Evolutionary conservation across 1,140 invertebrate species (phyloP).

Genomic region (Tetramorium parvispinum): DNA sequence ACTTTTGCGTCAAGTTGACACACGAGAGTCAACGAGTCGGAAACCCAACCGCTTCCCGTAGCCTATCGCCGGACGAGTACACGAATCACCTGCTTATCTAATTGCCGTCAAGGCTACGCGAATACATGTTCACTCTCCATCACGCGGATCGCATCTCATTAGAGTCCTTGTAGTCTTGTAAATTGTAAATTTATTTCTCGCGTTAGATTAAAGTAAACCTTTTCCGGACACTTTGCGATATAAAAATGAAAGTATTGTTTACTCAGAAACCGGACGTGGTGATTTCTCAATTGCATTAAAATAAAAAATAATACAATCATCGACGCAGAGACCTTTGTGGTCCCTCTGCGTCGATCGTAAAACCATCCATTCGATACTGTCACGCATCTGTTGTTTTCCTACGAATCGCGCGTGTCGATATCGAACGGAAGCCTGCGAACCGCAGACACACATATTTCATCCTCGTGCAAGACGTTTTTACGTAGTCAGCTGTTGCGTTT

Average conservation of each 20-base stretch:
- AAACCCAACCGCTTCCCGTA: constrained; percentile 1
- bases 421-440: neutral
- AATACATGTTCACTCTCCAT: constrained; percentile 1
- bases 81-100: constrained; percentile 53
- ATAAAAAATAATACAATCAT: neutral
- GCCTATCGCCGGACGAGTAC: neutral
- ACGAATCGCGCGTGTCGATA: constrained; percentile 8
- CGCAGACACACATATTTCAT: constrained; percentile 4
- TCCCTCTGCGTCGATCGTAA: neutral
- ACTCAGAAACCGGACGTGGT: neutral
- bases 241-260: neutral
- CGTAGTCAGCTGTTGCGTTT: constrained; percentile 61
- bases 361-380: constrained; percentile 25
- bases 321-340: neutral
- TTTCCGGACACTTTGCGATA: neutral
- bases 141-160: constrained; percentile 43
- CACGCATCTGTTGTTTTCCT: constrained; percentile 53
- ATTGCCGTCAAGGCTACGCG: constrained; percentile 15
- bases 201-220: neutral
- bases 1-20: constrained; percentile 40
- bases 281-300: neutral
- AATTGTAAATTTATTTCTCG: constrained; percentile 6
- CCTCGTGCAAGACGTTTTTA: neutral
- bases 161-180: constrained; percentile 6
- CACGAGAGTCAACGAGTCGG: constrained; percentile 8